A percentile compares a stretch with the other conserved stretches of the same genome.
Evolutionary conservation across 2,113 vertebrate genomes (phyloP).

Genomic region (Pachyramphus minor): DNA sequence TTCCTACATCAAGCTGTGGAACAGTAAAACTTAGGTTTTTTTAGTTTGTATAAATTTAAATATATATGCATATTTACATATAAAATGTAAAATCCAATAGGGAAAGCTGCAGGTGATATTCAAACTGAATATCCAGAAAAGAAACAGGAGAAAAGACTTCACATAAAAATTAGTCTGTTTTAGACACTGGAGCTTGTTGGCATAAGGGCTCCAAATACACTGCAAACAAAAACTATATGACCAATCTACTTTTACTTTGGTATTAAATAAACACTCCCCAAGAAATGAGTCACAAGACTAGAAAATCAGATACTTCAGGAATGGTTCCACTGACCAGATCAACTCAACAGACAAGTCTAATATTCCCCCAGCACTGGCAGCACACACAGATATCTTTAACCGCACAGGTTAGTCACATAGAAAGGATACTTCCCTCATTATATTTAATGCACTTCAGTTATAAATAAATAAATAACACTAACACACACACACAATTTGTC

Average conservation of each 20-base stretch:
- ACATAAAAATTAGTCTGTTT: background rate
- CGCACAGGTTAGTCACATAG: background rate
- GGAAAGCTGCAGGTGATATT: background rate
- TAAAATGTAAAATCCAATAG: background rate
- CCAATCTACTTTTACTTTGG: background rate
- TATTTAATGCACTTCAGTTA: background rate
- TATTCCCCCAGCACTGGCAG: accelerated
- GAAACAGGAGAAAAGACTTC: background rate
- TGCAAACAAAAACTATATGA: background rate
- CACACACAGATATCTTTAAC: background rate
- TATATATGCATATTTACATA: background rate
- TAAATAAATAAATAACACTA: background rate
- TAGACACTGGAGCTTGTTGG: background rate
- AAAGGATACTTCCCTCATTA: background rate
- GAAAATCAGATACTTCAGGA: background rate
- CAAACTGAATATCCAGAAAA: background rate
- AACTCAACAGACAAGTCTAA: background rate
- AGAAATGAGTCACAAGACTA: background rate
- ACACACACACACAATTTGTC: background rate
- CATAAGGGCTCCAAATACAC: background rate
- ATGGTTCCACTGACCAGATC: background rate
- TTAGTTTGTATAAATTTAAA: background rate
- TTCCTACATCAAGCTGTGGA: background rate
- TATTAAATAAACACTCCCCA: background rate
- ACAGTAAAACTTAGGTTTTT: background rate